Conservation (phyloP, 1,140 invertebrate genomes). For the Eulimnadia texana region DNA sequence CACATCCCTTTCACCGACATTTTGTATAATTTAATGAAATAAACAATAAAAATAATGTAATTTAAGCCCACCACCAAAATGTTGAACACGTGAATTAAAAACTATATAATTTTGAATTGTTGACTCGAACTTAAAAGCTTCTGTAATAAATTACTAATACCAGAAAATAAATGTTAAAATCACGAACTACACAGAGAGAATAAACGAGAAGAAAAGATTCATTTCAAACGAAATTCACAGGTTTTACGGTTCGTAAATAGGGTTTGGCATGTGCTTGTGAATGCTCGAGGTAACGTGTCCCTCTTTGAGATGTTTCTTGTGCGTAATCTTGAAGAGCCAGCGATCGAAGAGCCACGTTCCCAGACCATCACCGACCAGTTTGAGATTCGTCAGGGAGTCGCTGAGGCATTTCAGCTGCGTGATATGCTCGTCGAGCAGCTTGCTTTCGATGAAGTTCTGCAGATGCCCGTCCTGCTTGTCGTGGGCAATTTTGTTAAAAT, state of each 20-base stretch:
- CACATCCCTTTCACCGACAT: no score
- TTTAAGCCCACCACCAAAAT: no score
- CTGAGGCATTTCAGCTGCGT: background rate
- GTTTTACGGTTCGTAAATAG: background rate
- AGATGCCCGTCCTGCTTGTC: constrained; percentile 2
- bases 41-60: no score
- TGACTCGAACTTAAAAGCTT: no score
- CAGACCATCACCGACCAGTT: constrained; percentile 7
- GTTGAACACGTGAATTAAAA: no score
- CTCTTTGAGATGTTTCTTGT: background rate
- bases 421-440: constrained; percentile 1
- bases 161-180: no score
- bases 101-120: no score
- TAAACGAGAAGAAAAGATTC: no score
- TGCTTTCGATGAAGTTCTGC: constrained; percentile 6
- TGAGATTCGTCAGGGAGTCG: constrained; percentile 1
- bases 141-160: no score
- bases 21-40: no score
- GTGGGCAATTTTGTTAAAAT: background rate
- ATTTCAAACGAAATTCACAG: no score
- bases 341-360: constrained; percentile 8
- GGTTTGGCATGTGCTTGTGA: constrained; percentile 1
- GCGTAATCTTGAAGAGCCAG: background rate
- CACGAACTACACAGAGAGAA: no score
- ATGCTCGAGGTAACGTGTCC: background rate